phyloP scores from a whole-genome alignment of 1,140 invertebrate species.

The Neodiprion pinetum region DNA sequence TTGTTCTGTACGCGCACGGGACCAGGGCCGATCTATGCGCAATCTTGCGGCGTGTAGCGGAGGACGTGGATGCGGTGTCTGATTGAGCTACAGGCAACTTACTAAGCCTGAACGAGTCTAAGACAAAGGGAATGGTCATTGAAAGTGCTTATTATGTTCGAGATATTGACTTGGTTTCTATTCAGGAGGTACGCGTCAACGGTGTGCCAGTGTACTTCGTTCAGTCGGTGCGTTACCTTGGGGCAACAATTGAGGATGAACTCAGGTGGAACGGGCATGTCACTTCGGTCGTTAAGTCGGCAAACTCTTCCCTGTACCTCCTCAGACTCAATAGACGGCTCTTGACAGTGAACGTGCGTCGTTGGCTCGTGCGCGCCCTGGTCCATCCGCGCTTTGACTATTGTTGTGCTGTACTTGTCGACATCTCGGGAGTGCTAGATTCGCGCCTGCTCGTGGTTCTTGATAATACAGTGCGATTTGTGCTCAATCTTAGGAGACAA shows the following conservation, averaged over 20 bases:
- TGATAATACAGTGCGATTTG: too few species aligned
- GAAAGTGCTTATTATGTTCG: neutral
- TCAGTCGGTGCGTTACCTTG: neutral
- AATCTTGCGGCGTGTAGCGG: neutral
- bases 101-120: neutral
- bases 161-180: neutral
- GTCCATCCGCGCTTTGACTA: slow-evolving; percentile 10
- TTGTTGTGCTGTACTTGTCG: neutral
- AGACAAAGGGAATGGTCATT: neutral
- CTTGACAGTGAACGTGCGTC: neutral
- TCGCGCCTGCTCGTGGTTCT: too few species aligned
- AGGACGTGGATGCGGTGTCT: neutral
- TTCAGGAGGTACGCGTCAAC: too few species aligned
- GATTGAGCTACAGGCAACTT: too few species aligned
- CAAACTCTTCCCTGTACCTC: neutral
- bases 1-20: too few species aligned
- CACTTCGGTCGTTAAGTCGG: neutral
- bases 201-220: too few species aligned
- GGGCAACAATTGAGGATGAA: neutral
- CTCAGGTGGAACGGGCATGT: neutral
- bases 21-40: too few species aligned
- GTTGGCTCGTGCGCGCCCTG: neutral
- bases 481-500: too few species aligned
- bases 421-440: too few species aligned
- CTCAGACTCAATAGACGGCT: neutral